Conservation (phyloP, 2,888 invertebrate species). For the Stegana nigrithorax region DNA sequence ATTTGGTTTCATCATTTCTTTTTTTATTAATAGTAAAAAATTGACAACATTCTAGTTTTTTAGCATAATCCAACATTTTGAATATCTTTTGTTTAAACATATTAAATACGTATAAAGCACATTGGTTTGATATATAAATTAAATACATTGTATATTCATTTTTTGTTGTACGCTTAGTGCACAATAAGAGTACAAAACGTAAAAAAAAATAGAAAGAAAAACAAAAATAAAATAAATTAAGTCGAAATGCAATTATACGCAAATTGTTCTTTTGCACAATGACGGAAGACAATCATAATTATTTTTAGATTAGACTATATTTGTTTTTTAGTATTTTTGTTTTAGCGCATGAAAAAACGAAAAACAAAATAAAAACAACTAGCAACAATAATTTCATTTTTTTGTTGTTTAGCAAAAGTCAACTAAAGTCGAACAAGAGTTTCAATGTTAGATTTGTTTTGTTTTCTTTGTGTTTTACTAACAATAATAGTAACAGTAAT, state of each 20-base stretch:
- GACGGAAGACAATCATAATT: conserved; percentile 15
- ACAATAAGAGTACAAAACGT: neutral
- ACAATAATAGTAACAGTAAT: neutral
- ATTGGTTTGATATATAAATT: neutral
- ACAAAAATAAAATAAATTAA: conserved; percentile 25
- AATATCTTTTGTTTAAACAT: neutral
- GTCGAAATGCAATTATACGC: conserved; percentile 7
- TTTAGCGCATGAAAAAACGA: no score
- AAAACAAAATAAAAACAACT: neutral
- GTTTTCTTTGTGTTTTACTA: no score
- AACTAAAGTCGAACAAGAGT: no score
- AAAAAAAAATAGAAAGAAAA: conserved; percentile 23
- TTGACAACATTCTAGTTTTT: conserved; percentile 1
- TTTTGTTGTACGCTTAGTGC: neutral
- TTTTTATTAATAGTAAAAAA: neutral
- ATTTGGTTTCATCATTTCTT: neutral
- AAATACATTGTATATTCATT: neutral
- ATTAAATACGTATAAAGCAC: conserved; percentile 1
- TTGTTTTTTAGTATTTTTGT: neutral
- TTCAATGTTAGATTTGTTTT: no score
- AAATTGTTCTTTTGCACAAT: conserved; percentile 13
- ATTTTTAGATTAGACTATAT: neutral
- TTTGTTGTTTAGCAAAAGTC: no score
- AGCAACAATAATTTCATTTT: no score
- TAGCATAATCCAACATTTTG: no score